Evolutionary conservation across 2,888 invertebrate genomes (phyloP).

Genomic region (Augiades crinisus): DNA sequence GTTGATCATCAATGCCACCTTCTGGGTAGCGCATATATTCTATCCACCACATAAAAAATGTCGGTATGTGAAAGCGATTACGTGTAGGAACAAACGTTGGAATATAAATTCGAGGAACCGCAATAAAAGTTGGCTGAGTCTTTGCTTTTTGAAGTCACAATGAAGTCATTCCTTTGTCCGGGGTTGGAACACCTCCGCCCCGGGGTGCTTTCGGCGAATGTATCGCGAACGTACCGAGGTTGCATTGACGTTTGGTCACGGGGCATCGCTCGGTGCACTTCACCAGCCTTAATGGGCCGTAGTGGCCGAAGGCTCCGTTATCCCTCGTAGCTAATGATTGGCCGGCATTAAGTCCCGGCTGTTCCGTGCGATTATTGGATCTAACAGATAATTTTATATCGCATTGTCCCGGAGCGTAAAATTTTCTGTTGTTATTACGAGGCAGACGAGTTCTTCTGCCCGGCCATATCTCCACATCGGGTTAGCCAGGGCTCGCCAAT

Average conservation of each 20-base stretch:
- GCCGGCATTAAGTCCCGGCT: slow-evolving; percentile 78
- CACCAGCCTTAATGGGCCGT: slow-evolving; percentile 47
- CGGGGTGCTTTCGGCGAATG: slow-evolving; percentile 57
- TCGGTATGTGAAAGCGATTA: slow-evolving; percentile 28
- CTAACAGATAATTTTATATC: slow-evolving; percentile 82
- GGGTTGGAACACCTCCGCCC: slow-evolving; percentile 48
- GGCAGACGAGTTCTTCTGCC: slow-evolving; percentile 1
- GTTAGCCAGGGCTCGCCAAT: slow-evolving; percentile 15
- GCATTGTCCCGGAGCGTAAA: slow-evolving; percentile 81
- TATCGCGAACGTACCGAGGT: slow-evolving; percentile 49
- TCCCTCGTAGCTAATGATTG: slow-evolving; percentile 81
- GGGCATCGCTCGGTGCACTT: slow-evolving; percentile 57
- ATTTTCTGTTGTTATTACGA: slow-evolving; percentile 79
- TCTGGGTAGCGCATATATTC: too few relatives aligned
- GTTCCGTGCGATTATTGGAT: slow-evolving; percentile 81
- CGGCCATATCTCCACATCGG: slow-evolving; percentile 15
- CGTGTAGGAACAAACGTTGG: slow-evolving; percentile 36
- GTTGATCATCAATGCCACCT: too few relatives aligned
- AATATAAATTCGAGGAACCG: slow-evolving; percentile 48
- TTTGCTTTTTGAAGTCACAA: slow-evolving; percentile 58
- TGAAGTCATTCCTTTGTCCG: slow-evolving; percentile 76
- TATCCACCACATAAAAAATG: too few relatives aligned
- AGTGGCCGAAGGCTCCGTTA: slow-evolving; percentile 76
- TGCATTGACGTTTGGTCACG: slow-evolving; percentile 80
- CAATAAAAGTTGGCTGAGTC: slow-evolving; percentile 52